These are phyloP conservation scores for Cerastis rubricosa DNA, from an alignment of 2,888 invertebrate species.

Conservation along the genomic window DNA sequence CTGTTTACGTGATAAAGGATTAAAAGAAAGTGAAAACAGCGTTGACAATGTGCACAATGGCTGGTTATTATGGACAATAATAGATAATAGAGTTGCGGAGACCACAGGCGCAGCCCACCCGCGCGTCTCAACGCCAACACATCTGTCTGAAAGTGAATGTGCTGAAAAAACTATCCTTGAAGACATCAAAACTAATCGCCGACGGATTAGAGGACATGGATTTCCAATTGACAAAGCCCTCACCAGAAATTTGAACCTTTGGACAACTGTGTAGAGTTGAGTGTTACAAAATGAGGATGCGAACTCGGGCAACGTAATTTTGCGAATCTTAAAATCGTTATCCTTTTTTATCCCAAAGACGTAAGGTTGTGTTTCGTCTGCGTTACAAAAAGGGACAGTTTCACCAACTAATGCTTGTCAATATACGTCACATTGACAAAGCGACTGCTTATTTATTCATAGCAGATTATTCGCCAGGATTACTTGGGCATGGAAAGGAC, in stretches of 20 bases:
- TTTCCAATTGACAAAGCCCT: constrained; percentile 41
- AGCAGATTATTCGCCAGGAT: constrained; percentile 84
- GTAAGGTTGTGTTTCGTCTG: constrained; percentile 50
- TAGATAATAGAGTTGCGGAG: constrained; percentile 69
- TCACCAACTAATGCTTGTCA: constrained; percentile 81
- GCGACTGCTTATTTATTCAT: constrained; percentile 88
- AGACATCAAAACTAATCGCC: constrained; percentile 89
- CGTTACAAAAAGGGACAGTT: constrained; percentile 34
- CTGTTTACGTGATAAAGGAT: constrained; percentile 85
- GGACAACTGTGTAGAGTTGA: constrained; percentile 1
- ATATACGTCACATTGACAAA: constrained; percentile 88
- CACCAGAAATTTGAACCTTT: constrained; percentile 35
- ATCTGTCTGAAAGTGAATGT: constrained; percentile 88
- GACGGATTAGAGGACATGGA: constrained; percentile 82
- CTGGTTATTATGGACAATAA: constrained; percentile 80
- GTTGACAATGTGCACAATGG: constrained; percentile 83
- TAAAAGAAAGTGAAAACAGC: constrained; percentile 87
- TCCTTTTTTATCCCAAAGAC: constrained; percentile 5
- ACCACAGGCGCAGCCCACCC: constrained; percentile 83
- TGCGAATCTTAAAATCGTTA: constrained; percentile 29
- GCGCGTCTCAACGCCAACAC: constrained; percentile 82
- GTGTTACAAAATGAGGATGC: neutral
- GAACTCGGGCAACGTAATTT: constrained; percentile 23
- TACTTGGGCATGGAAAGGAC: constrained; percentile 83
- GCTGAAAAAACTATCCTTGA: constrained; percentile 82